Conservation (phyloP, 53 echinoderm and acorn worm genomes). For the Echinarachnius parma region DNA sequence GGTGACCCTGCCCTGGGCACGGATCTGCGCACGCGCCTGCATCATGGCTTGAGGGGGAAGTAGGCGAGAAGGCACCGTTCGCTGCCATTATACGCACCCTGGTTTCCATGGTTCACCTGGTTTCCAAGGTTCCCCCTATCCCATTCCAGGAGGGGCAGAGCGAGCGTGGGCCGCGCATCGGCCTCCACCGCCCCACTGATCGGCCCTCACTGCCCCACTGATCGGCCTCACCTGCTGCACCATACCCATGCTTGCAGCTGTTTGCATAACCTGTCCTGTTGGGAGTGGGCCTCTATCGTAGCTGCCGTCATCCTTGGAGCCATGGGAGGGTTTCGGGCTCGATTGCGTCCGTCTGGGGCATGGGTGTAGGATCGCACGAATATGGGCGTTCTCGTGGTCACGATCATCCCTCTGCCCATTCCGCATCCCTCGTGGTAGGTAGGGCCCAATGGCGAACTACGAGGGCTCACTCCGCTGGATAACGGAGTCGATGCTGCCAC, state of each 20-base stretch:
- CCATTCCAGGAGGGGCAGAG: background rate
- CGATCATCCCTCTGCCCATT: slow-evolving; percentile 66
- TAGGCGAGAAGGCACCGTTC: background rate
- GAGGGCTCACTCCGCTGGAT: background rate
- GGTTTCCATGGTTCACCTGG: no score
- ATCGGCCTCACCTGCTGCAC: slow-evolving; percentile 32
- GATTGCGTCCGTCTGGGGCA: slow-evolving; percentile 12
- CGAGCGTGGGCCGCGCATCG: slow-evolving; percentile 20
- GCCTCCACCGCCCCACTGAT: slow-evolving; percentile 25
- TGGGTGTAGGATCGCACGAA: slow-evolving; percentile 63
- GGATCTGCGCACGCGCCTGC: slow-evolving; percentile 12
- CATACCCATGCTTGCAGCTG: background rate
- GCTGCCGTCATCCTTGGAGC: slow-evolving; percentile 33
- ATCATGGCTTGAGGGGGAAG: slow-evolving; percentile 19
- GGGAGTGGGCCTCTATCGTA: no score
- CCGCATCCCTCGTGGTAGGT: background rate
- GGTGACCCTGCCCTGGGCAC: slow-evolving; percentile 6
- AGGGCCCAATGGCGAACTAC: slow-evolving; percentile 12
- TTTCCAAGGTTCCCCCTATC: slow-evolving; percentile 10
- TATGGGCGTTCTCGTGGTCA: slow-evolving; percentile 91
- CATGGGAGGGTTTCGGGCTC: slow-evolving; percentile 28
- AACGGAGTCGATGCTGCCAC: slow-evolving; percentile 6
- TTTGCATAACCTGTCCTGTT: slow-evolving; percentile 32
- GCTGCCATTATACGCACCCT: slow-evolving; percentile 32
- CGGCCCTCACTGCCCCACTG: slow-evolving; percentile 21